A percentile compares a stretch with the other conserved stretches of the same genome.
Evolutionary conservation across 2,888 invertebrate species (phyloP).

Genomic region (Cephus sareptanus): DNA sequence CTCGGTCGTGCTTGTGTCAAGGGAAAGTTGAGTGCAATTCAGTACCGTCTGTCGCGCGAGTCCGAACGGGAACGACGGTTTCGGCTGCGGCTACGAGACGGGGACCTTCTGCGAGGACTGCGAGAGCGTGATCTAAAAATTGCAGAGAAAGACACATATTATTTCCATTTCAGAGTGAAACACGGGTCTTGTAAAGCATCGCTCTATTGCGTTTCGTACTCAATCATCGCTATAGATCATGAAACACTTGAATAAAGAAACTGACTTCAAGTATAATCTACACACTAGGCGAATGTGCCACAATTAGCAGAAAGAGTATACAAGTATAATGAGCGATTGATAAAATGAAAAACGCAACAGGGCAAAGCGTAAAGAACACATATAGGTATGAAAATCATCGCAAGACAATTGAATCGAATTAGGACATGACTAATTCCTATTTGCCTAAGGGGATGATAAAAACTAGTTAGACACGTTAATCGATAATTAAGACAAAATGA

Average conservation of each 20-base stretch:
- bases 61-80: slow-evolving; percentile 64
- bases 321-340: background rate
- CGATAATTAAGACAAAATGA: slow-evolving; percentile 56
- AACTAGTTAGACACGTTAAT: slow-evolving; percentile 55
- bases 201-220: slow-evolving; percentile 1
- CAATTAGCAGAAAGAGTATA: background rate
- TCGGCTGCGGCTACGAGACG: slow-evolving; percentile 62
- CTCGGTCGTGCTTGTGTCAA: background rate
- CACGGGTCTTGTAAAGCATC: slow-evolving; percentile 1
- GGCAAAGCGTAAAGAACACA: slow-evolving; percentile 24
- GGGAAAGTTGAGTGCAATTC: slow-evolving; percentile 22
- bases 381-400: slow-evolving; percentile 55
- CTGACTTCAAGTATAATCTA: background rate
- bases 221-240: background rate
- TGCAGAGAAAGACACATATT: slow-evolving; percentile 27
- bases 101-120: slow-evolving; percentile 60
- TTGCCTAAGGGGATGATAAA: slow-evolving; percentile 53
- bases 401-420: slow-evolving; percentile 54
- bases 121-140: slow-evolving; percentile 63
- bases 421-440: slow-evolving; percentile 54
- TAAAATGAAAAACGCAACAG: background rate
- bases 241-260: background rate
- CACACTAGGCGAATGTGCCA: background rate
- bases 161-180: slow-evolving; percentile 6
- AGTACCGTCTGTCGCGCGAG: slow-evolving; percentile 64